Base-by-base conservation (phyloP, 2,888 invertebrate genomes). In the Ornithoptera alexandrae region DNA sequence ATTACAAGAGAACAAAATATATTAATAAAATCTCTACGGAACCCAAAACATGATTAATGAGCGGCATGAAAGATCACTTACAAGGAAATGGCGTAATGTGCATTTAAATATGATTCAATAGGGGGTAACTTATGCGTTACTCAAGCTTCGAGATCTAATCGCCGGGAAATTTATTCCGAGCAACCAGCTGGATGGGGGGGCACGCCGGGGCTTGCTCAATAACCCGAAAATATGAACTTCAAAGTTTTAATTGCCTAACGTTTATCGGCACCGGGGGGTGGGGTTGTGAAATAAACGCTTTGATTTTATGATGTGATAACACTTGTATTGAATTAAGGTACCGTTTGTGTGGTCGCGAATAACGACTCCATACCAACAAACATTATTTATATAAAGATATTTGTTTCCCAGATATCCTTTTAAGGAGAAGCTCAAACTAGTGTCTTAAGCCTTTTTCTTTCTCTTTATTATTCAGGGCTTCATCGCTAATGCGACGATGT, bases 51-150 rank as follows among this genome's bases (percentile, higher is more conserved):
- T 86, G 84, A 86, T 79, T 76, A 81, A 81, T 80, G 76, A 75
- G 70, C 70, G 65, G 72, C 73, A 79, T 78, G 75, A 79, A 79
- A 81, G 77, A 80, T 81, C 84, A 79, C 83, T 84, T 81, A 79
- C 76, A 75, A 83, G 85, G 84, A 86, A 84, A 84, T 84, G 78
- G 77, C 76, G 79, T 88, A 89, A 88, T 88, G 85, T 81, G 78
- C 79, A 83, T 87, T 88, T 88, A 85, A 89, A 89, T 85, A 86
- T 83, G 81, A 79, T 78, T 75, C 76, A 75, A 76, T 75, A 72
- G 78, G 78, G 80, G 78, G 80, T 74, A 79, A 78, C 74, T 76
- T 80, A 80, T 81, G 78, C 81, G 80, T 85, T 84, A 86, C 82
- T 84, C 76, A 79, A 78, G 75, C 75, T 78, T 79, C 77, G 76